Percentiles rank a stretch among this genome's conserved stretches.
Conservation (phyloP, 37 sponge, comb jelly and placozoan genomes). For the Hexactinellida sp. region DNA sequence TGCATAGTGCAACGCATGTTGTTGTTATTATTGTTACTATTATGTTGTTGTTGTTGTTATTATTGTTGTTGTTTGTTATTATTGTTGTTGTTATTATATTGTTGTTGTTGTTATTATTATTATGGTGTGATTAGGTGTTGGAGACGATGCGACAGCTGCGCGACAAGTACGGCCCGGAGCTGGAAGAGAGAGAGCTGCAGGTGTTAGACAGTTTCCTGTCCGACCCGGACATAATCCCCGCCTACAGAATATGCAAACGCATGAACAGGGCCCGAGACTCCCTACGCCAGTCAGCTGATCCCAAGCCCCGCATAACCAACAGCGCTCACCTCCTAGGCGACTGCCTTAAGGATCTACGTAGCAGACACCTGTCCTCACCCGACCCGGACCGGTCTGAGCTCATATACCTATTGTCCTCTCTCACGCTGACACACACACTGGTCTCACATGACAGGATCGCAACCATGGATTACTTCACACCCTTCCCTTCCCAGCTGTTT, state of each 20-base stretch:
- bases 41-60: too few relatives aligned
- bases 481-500: neutral
- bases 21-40: too few relatives aligned
- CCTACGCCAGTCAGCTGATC: neutral
- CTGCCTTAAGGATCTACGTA: neutral
- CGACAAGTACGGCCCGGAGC: neutral
- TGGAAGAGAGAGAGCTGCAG: neutral
- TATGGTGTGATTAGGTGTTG: neutral
- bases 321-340: neutral
- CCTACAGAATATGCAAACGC: neutral
- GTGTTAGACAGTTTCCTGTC: conserved; percentile 4
- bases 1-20: too few relatives aligned
- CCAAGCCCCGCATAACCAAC: neutral
- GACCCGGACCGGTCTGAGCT: neutral
- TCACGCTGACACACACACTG: neutral
- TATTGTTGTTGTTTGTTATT: too few relatives aligned
- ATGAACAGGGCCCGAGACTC: neutral
- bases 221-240: neutral
- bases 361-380: neutral
- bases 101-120: neutral
- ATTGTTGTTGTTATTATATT: too few relatives aligned
- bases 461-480: neutral
- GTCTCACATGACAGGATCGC: conserved; percentile 4
- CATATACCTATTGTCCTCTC: neutral
- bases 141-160: conserved; percentile 3